Conservation (phyloP, 2,113 vertebrate genomes). For the Brachirus orientalis region DNA sequence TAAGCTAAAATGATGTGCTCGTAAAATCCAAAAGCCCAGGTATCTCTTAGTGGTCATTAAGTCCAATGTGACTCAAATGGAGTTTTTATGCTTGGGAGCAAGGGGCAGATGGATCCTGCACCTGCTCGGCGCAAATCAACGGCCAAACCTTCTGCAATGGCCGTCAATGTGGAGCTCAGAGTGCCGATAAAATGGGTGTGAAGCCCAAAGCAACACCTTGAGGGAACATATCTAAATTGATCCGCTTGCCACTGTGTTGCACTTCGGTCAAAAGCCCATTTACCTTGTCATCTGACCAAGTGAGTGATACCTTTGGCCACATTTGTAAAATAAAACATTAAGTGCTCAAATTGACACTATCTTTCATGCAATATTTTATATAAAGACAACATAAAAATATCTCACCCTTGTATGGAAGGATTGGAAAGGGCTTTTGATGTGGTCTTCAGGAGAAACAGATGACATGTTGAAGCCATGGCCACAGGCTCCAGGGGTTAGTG, state of each 20-base stretch:
- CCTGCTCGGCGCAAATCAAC: conserved; percentile 53
- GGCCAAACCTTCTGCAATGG: conserved; percentile 52
- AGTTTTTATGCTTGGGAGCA: conserved; percentile 48
- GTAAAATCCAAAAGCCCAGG: not conserved
- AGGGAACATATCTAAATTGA: conserved; percentile 54
- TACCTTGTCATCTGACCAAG: conserved; percentile 28
- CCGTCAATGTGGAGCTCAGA: conserved; percentile 48
- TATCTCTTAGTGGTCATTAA: conserved; percentile 37
- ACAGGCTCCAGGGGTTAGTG: conserved; percentile 83
- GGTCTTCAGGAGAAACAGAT: conserved; percentile 40
- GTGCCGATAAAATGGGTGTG: conserved; percentile 61
- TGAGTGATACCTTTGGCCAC: conserved; percentile 1
- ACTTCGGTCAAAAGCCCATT: conserved; percentile 48
- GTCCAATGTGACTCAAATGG: conserved; percentile 32
- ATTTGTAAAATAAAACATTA: conserved; percentile 17
- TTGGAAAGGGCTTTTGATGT: conserved; percentile 60
- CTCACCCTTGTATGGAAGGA: conserved; percentile 86
- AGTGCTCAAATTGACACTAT: conserved; percentile 7
- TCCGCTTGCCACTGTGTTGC: conserved; percentile 30
- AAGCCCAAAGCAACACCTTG: conserved; percentile 47
- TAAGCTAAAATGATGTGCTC: conserved; percentile 11
- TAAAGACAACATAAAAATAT: conserved; percentile 18
- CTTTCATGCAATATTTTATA: not conserved
- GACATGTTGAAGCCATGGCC: conserved; percentile 85
- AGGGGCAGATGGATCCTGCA: conserved; percentile 68